phyloP scores from a whole-genome alignment of 2,888 invertebrate genomes.

The Trimorus sp. region DNA sequence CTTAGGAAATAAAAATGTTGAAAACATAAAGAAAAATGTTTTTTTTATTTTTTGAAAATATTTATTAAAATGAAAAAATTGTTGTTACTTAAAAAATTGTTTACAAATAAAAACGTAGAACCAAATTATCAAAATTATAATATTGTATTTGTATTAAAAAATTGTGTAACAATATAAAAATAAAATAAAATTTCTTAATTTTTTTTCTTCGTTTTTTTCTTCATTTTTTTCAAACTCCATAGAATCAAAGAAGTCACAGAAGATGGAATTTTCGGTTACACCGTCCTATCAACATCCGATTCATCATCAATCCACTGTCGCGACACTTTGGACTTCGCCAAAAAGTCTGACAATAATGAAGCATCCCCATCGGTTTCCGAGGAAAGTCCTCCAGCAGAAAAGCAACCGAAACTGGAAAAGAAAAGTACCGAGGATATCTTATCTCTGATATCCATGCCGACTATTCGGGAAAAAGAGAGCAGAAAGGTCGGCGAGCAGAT shows the following conservation, averaged over 20 bases:
- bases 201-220: not conserved
- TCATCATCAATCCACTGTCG: slow-evolving; percentile 72
- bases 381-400: slow-evolving; percentile 72
- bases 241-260: slow-evolving; percentile 80
- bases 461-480: slow-evolving; percentile 96
- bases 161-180: too few relatives aligned
- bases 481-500: slow-evolving; percentile 98
- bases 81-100: too few relatives aligned
- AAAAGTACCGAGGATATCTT: slow-evolving; percentile 82
- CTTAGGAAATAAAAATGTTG: too few relatives aligned
- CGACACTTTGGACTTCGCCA: slow-evolving; percentile 71
- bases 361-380: slow-evolving; percentile 71
- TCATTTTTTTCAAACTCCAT: not conserved
- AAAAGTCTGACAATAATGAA: slow-evolving; percentile 75
- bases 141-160: too few relatives aligned
- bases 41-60: too few relatives aligned
- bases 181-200: too few relatives aligned
- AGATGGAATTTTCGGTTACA: slow-evolving; percentile 79
- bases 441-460: slow-evolving; percentile 94
- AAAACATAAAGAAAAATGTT: too few relatives aligned
- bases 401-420: slow-evolving; percentile 76
- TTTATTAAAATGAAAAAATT: too few relatives aligned
- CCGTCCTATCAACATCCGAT: slow-evolving; percentile 76
- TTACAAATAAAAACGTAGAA: too few relatives aligned
- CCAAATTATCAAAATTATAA: too few relatives aligned